Conservation (phyloP, 2,797 vertebrate species). For the Mareca penelope region DNA sequence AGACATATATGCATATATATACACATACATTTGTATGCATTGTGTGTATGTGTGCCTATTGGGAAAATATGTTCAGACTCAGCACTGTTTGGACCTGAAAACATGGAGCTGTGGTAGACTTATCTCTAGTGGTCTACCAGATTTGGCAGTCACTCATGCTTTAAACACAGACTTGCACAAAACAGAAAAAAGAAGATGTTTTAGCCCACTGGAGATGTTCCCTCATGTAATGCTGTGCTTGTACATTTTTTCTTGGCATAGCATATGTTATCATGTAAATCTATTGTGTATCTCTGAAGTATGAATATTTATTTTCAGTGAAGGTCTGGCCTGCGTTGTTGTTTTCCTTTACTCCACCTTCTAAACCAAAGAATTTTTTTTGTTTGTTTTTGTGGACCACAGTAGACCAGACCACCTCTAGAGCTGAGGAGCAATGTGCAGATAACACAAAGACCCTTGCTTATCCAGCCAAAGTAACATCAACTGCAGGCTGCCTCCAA, state of each 20-base stretch:
- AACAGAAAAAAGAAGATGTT: neutral
- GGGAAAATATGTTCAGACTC: neutral
- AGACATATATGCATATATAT: neutral
- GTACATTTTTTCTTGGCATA: neutral
- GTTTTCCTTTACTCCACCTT: neutral
- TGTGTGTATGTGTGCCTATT: no score
- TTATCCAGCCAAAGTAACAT: neutral
- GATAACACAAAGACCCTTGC: neutral
- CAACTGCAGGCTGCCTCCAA: neutral
- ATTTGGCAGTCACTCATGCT: neutral
- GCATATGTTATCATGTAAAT: neutral
- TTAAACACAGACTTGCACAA: neutral
- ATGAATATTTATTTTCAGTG: neutral
- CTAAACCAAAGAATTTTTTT: neutral
- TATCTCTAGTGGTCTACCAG: neutral
- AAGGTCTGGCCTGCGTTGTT: neutral
- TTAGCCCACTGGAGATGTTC: neutral
- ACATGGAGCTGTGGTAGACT: neutral
- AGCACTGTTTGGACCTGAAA: neutral
- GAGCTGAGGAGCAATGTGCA: fast-evolving
- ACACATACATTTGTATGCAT: neutral
- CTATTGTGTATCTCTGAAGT: neutral
- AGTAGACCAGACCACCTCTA: neutral
- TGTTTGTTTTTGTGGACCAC: neutral
- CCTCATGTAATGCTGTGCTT: neutral